Percentiles rank a stretch among this genome's conserved stretches.
phyloP scores from a whole-genome alignment of 1,140 invertebrate genomes.

The Argopecten irradians region DNA sequence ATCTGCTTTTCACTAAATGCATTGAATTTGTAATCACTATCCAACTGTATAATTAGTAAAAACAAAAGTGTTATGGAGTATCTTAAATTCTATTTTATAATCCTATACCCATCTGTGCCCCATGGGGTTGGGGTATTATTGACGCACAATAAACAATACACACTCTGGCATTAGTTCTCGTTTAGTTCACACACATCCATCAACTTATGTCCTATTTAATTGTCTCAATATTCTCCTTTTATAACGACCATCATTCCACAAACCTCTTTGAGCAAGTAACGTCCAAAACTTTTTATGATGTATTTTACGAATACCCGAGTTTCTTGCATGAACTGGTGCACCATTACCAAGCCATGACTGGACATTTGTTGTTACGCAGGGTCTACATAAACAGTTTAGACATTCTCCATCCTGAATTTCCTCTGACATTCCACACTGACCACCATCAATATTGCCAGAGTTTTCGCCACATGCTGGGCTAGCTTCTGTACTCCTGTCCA shows the following conservation, averaged over 20 bases:
- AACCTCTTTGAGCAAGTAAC: not conserved
- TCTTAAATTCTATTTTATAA: too few species aligned
- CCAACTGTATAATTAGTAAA: too few species aligned
- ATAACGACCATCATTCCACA: not conserved
- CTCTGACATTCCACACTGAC: too few species aligned
- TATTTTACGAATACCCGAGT: not conserved
- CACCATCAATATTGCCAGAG: too few species aligned
- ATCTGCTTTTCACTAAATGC: too few species aligned
- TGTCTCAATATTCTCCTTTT: not conserved
- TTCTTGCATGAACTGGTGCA: not conserved
- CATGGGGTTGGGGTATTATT: not conserved
- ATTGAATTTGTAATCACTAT: too few species aligned
- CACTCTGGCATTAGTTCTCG: not conserved
- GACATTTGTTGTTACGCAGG: not conserved
- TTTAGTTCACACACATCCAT: too few species aligned
- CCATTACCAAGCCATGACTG: not conserved
- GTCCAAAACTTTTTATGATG: conserved; percentile 1
- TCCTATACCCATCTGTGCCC: not conserved
- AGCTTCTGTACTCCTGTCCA: too few species aligned
- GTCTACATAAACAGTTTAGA: not conserved
- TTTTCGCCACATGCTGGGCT: too few species aligned
- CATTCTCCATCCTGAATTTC: not conserved
- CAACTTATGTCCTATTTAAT: too few species aligned
- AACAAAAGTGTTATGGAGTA: too few species aligned
- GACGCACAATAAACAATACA: not conserved